Conservation (phyloP, 1,140 invertebrate genomes). For the Drosophila gunungcola region DNA sequence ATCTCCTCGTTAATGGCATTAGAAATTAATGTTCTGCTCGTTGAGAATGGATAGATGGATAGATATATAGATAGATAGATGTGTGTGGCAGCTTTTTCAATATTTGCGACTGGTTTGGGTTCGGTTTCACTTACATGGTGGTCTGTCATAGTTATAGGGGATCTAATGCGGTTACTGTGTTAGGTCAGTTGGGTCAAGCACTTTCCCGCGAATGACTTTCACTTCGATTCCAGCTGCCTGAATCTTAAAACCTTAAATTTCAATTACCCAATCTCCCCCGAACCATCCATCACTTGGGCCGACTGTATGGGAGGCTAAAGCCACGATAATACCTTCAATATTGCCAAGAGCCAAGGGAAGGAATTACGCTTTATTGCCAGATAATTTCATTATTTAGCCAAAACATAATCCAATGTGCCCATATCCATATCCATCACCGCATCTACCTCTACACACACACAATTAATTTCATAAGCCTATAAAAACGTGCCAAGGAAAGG, state of each 20-base stretch:
- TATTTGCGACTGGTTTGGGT: constrained; percentile 56
- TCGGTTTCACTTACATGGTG: constrained; percentile 70
- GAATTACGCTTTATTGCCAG: constrained; percentile 72
- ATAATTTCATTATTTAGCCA: constrained; percentile 82
- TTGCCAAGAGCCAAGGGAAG: constrained; percentile 42
- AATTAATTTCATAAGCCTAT: constrained; percentile 82
- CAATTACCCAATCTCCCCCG: constrained; percentile 20
- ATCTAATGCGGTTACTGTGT: constrained; percentile 70
- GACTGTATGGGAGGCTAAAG: constrained; percentile 28
- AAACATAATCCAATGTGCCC: constrained; percentile 76
- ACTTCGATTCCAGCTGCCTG: constrained; percentile 7
- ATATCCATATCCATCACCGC: constrained; percentile 68
- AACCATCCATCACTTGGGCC: constrained; percentile 42
- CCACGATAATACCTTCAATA: constrained; percentile 60
- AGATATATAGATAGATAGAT: background rate
- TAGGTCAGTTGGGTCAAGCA: constrained; percentile 59
- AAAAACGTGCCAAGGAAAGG: constrained; percentile 67
- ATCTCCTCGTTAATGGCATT: constrained; percentile 59
- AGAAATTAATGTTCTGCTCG: constrained; percentile 47
- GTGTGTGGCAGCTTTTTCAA: constrained; percentile 58
- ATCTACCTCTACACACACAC: constrained; percentile 44
- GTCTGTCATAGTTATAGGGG: constrained; percentile 31
- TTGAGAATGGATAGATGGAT: constrained; percentile 27
- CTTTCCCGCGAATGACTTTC: constrained; percentile 38
- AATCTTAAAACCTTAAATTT: constrained; percentile 25